phyloP scores from a whole-genome alignment of 2,797 vertebrate species.

The Triplophysa yarkandensis region DNA sequence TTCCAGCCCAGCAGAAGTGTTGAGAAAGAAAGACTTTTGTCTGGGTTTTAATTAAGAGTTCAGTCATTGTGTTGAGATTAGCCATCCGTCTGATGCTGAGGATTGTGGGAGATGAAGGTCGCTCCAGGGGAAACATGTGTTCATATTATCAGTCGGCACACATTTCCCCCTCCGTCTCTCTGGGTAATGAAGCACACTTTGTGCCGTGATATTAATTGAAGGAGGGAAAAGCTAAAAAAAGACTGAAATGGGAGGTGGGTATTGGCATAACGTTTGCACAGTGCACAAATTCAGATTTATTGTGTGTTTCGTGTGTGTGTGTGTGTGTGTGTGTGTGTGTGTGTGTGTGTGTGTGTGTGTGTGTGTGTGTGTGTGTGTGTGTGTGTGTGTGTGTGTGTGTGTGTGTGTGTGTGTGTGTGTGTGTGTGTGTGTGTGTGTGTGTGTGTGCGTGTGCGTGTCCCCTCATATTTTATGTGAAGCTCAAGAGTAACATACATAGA shows the following conservation, averaged over 20 bases:
- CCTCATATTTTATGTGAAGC: slow-evolving; percentile 40
- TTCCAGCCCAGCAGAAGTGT: slow-evolving; percentile 33
- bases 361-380: slow-evolving; percentile 37
- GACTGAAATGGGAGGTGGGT: slow-evolving; percentile 16
- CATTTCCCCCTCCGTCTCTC: slow-evolving; percentile 38
- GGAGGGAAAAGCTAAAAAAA: slow-evolving; percentile 3
- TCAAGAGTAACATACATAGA: slow-evolving; percentile 43
- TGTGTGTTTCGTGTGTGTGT: too few relatives aligned
- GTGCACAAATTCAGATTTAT: slow-evolving; percentile 42
- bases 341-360: too few relatives aligned
- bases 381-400: slow-evolving; percentile 22
- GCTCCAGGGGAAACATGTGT: slow-evolving; percentile 37
- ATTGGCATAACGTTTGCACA: slow-evolving; percentile 34
- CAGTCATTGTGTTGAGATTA: slow-evolving; percentile 62
- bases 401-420: too few relatives aligned
- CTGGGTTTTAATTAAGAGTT: slow-evolving; percentile 56
- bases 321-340: too few relatives aligned
- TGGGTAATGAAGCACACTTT: slow-evolving; percentile 28
- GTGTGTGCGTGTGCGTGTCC: slow-evolving; percentile 36
- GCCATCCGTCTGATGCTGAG: slow-evolving; percentile 54
- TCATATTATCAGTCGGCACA: slow-evolving; percentile 44
- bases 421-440: too few relatives aligned
- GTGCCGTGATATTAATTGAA: slow-evolving; percentile 27
- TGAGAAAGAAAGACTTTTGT: slow-evolving; percentile 45
- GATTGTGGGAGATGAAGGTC: slow-evolving; percentile 21